Conservation (phyloP, 2,113 vertebrate genomes). For the Trogon surrucura region DNA sequence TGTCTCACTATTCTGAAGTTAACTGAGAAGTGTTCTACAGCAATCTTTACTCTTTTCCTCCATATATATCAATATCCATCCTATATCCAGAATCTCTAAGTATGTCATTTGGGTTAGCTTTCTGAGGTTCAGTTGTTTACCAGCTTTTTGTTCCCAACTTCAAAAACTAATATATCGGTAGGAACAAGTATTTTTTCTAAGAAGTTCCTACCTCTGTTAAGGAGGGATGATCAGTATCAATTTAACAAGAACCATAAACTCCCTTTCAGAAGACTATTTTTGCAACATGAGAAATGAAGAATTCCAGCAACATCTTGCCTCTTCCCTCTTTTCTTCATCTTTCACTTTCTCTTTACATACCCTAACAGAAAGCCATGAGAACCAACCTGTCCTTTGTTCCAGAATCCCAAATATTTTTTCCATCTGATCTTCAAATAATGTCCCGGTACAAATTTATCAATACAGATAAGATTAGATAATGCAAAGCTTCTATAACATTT, state of each 20-base stretch:
- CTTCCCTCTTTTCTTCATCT: not conserved
- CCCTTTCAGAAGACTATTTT: not conserved
- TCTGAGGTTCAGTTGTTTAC: not conserved
- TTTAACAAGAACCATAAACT: not conserved
- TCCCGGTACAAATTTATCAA: not conserved
- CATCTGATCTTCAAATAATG: not conserved
- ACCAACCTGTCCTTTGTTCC: not conserved
- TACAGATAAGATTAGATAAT: not conserved
- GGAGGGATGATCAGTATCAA: not conserved
- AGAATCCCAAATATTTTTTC: not conserved
- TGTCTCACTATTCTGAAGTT: not conserved
- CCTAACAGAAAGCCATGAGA: not conserved
- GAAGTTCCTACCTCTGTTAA: not conserved
- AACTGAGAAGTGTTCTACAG: not conserved
- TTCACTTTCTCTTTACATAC: not conserved
- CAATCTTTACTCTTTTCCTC: not conserved
- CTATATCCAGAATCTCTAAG: not conserved
- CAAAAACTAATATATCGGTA: not conserved
- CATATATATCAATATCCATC: not conserved
- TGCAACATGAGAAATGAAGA: not conserved
- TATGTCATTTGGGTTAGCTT: not conserved
- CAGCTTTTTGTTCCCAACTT: not conserved
- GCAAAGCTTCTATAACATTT: not conserved
- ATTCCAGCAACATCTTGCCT: not conserved
- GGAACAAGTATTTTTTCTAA: not conserved